phyloP scores from a whole-genome alignment of 2,113 vertebrate species.

The Boleophthalmus pectinirostris region DNA sequence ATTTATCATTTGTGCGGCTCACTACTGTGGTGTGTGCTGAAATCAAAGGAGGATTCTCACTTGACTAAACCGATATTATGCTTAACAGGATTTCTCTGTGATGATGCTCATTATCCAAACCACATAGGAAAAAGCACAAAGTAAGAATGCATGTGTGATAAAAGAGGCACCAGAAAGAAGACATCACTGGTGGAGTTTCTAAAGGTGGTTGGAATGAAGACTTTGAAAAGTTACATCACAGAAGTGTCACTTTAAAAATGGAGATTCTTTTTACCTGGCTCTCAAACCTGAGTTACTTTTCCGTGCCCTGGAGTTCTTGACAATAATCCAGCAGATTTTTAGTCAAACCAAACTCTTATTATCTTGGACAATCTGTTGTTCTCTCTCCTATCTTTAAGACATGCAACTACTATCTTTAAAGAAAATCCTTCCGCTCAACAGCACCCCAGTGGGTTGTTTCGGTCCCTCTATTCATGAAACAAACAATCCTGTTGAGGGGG shows the following conservation, averaged over 20 bases:
- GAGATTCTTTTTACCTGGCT: slow-evolving; percentile 16
- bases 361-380: slow-evolving; percentile 62
- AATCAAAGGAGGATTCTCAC: slow-evolving; percentile 16
- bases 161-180: not conserved
- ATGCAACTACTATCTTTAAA: slow-evolving; percentile 62
- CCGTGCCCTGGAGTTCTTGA: slow-evolving; percentile 29
- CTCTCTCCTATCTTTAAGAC: slow-evolving; percentile 53
- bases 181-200: slow-evolving; percentile 4
- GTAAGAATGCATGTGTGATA: not conserved
- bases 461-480: slow-evolving; percentile 66
- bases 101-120: slow-evolving; percentile 12
- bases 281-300: slow-evolving; percentile 24
- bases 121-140: not conserved
- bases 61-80: slow-evolving; percentile 34
- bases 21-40: slow-evolving; percentile 16
- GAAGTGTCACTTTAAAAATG: slow-evolving; percentile 13
- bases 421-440: slow-evolving; percentile 69
- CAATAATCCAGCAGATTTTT: slow-evolving; percentile 40
- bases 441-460: slow-evolving; percentile 67
- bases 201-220: slow-evolving; percentile 11
- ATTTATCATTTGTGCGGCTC: slow-evolving; percentile 17
- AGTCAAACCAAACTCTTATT: slow-evolving; percentile 50
- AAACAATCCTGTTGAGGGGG: slow-evolving; percentile 65
- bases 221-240: slow-evolving; percentile 9
- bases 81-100: slow-evolving; percentile 29